These are phyloP conservation scores for Oncorhynchus keta DNA, from an alignment of 2,113 vertebrate genomes.

Conservation along the genomic window DNA sequence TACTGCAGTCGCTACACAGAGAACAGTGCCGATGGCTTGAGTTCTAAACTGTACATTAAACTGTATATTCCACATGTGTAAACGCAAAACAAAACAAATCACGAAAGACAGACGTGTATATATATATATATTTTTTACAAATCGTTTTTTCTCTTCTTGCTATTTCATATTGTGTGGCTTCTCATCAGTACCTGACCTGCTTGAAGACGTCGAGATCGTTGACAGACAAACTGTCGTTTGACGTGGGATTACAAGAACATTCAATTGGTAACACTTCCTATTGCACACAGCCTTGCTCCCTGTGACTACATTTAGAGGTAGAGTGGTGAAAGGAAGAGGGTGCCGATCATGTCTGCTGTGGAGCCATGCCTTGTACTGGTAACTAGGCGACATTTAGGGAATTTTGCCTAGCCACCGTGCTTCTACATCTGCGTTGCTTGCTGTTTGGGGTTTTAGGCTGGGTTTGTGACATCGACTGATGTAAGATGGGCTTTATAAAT, in stretches of 20 bases:
- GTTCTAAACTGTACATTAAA: too few species aligned
- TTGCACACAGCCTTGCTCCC: not conserved
- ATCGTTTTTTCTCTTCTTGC: not conserved
- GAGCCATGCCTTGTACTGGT: not conserved
- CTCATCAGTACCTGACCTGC: slow-evolving; percentile 90
- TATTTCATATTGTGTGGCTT: not conserved
- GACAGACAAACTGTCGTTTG: slow-evolving; percentile 97
- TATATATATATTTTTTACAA: not conserved
- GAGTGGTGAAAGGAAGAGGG: not conserved
- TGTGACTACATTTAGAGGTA: not conserved
- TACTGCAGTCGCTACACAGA: too few species aligned
- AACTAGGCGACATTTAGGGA: slow-evolving; percentile 6
- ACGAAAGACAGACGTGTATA: not conserved
- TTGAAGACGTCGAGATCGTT: slow-evolving; percentile 94
- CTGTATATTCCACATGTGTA: too few species aligned
- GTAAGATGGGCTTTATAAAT: too few species aligned
- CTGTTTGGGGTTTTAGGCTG: too few species aligned
- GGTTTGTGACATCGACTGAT: too few species aligned
- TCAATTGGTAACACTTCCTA: slow-evolving; percentile 78
- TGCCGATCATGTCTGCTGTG: not conserved
- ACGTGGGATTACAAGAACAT: slow-evolving; percentile 90
- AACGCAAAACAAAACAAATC: not conserved
- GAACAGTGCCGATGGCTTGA: too few species aligned
- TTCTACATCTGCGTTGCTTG: too few species aligned
- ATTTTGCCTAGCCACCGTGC: too few species aligned